Evolutionary conservation across 2,113 vertebrate species (phyloP).

Genomic region (Electrona antarctica): DNA sequence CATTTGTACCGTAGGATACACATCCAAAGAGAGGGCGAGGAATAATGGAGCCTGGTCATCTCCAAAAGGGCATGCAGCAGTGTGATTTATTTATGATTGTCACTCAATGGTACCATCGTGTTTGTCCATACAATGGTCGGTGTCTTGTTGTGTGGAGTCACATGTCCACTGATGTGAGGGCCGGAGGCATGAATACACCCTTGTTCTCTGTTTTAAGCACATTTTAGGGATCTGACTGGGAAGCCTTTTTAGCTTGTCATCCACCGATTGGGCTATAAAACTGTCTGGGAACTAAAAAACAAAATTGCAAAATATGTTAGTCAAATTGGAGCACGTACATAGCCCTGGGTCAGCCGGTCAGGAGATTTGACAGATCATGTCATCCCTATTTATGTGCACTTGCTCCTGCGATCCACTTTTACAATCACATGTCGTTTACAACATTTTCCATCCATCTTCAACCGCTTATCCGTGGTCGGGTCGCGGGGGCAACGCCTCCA

Average conservation of each 20-base stretch:
- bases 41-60: conserved; percentile 48
- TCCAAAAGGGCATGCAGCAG: conserved; percentile 20
- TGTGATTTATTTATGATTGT: conserved; percentile 52
- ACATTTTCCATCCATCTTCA: too few species aligned
- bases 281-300: too few species aligned
- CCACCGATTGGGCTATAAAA: too few species aligned
- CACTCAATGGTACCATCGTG: conserved; percentile 46
- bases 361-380: too few species aligned
- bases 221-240: not conserved
- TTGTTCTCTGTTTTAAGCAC: conserved; percentile 42
- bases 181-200: conserved; percentile 32
- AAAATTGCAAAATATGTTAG: too few species aligned
- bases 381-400: too few species aligned
- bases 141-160: conserved; percentile 53
- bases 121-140: conserved; percentile 42
- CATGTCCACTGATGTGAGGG: conserved; percentile 36
- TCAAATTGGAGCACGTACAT: too few species aligned
- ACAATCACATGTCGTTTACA: too few species aligned
- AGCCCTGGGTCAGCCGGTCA: too few species aligned
- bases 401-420: too few species aligned
- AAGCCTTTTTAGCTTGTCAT: not conserved
- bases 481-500: too few species aligned
- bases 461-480: too few species aligned
- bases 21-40: conserved; percentile 10
- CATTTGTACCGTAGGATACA: conserved; percentile 4